phyloP scores from a whole-genome alignment of 2,888 invertebrate genomes.

The Meliscaeva auricollis region DNA sequence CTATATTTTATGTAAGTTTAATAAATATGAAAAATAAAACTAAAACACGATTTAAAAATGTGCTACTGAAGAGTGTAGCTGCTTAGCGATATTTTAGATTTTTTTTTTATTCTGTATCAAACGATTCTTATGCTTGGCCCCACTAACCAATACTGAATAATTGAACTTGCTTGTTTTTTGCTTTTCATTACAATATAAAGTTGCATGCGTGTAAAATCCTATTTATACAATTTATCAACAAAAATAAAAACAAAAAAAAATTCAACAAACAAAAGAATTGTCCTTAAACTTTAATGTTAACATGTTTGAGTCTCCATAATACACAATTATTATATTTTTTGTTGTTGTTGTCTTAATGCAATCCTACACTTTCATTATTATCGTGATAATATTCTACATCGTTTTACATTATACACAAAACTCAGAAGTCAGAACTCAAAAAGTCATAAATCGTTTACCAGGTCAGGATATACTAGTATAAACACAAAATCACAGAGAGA shows the following conservation, averaged over 20 bases:
- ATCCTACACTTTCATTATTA: constrained; percentile 40
- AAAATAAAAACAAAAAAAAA: neutral
- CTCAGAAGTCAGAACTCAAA: constrained; percentile 33
- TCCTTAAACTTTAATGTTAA: constrained; percentile 58
- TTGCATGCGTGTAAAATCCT: neutral
- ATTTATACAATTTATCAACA: neutral
- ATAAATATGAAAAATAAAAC: no score
- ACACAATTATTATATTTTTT: constrained; percentile 15
- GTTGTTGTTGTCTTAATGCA: constrained; percentile 43
- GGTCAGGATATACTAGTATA: constrained; percentile 27
- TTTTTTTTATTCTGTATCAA: no score
- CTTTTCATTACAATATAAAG: no score
- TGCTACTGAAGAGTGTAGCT: no score
- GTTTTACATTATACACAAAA: constrained; percentile 44
- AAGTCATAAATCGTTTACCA: constrained; percentile 62
- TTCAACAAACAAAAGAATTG: neutral
- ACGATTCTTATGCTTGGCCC: no score
- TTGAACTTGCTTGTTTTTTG: no score
- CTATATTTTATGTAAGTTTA: no score
- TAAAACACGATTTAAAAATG: no score
- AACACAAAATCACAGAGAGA: constrained; percentile 44
- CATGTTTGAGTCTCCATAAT: constrained; percentile 42
- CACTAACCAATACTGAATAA: no score
- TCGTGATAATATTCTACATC: constrained; percentile 43
- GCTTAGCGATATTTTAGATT: no score